Evolutionary conservation across 2,888 invertebrate species (phyloP).

Genomic region (Caenorhabditis zanzibari): DNA sequence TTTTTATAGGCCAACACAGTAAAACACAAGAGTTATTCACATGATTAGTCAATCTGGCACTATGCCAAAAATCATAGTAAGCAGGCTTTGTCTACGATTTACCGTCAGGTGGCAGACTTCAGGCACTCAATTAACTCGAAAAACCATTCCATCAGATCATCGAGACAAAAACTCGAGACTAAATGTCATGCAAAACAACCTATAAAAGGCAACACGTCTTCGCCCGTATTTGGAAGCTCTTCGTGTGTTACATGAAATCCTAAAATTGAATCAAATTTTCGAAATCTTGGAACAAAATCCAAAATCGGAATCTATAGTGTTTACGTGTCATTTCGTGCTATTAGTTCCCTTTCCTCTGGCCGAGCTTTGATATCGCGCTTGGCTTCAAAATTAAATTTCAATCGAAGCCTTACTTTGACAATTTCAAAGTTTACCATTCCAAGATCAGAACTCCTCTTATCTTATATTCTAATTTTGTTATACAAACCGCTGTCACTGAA

Average conservation of each 20-base stretch:
- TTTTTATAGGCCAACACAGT: no score
- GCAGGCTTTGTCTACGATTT: background rate
- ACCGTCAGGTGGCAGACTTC: conserved; percentile 21
- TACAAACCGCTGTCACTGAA: background rate
- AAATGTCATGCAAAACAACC: background rate
- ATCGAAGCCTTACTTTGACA: conserved; percentile 35
- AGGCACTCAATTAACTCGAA: conserved; percentile 2
- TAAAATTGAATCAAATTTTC: conserved; percentile 6
- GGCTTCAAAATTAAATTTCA: conserved; percentile 51
- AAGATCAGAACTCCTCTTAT: conserved; percentile 17
- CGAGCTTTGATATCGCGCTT: conserved; percentile 41
- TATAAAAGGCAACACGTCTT: conserved; percentile 1
- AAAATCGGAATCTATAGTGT: conserved; percentile 6
- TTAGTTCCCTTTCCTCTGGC: background rate
- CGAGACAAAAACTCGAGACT: no score
- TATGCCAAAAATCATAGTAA: conserved; percentile 4
- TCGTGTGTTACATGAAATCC: conserved; percentile 2
- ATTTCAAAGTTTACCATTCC: conserved; percentile 26
- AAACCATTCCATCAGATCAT: background rate
- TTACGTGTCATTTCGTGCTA: conserved; percentile 29
- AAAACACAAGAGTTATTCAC: no score
- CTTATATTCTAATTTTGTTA: conserved; percentile 1
- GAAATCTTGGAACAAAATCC: background rate
- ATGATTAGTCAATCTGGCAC: conserved; percentile 3
- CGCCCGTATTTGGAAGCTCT: background rate